Conservation (phyloP, 2,113 vertebrate species). For the Neolamprologus toae region DNA sequence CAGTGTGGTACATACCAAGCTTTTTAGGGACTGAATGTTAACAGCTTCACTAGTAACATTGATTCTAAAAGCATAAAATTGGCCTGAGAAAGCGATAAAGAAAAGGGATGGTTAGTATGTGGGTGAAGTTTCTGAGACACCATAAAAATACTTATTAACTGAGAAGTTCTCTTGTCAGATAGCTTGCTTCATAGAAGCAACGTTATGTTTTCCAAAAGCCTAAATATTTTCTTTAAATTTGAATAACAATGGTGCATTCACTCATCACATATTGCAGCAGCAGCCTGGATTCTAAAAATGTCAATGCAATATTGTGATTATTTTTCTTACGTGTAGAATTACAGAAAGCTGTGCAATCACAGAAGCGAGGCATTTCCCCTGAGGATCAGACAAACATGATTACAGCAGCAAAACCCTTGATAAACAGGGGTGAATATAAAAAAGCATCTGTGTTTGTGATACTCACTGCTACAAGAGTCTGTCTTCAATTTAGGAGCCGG, state of each 20-base stretch:
- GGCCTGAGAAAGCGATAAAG: background rate
- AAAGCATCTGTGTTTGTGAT: background rate
- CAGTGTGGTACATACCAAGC: background rate
- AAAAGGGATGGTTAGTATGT: background rate
- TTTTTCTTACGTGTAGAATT: conserved; percentile 10
- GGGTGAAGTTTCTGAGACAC: background rate
- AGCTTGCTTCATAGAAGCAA: background rate
- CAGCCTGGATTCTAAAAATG: background rate
- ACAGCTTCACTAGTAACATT: background rate
- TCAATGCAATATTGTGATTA: background rate
- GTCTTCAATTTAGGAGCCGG: too few species aligned
- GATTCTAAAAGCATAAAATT: conserved; percentile 28
- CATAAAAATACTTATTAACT: background rate
- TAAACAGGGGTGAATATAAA: background rate
- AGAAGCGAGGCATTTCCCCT: background rate
- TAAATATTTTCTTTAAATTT: background rate
- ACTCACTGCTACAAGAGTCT: conserved; percentile 16
- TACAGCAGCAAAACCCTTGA: background rate
- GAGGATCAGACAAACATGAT: background rate
- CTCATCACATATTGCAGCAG: background rate
- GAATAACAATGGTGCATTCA: background rate
- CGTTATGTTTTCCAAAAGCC: background rate
- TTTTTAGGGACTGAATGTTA: background rate
- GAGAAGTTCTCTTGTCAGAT: background rate
- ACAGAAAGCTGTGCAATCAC: conserved; percentile 37